A percentile compares a stretch with the other conserved stretches of the same genome.
Conservation (phyloP, 2,113 vertebrate genomes). For the Podiceps cristatus region DNA sequence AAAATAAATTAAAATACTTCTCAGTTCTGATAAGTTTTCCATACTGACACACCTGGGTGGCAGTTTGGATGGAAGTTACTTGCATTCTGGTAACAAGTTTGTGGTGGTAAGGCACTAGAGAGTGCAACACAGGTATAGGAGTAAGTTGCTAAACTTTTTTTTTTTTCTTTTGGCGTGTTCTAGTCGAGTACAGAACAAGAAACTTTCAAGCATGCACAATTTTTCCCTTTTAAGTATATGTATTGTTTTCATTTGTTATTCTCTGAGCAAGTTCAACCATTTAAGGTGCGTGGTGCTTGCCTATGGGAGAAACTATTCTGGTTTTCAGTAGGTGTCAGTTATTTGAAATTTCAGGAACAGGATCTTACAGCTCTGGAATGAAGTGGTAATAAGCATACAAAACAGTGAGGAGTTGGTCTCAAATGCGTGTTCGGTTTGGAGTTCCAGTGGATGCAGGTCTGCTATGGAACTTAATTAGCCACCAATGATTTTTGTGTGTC, state of each 20-base stretch:
- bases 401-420: neutral
- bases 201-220: neutral
- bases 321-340: neutral
- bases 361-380: neutral
- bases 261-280: neutral
- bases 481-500: rapidly evolving
- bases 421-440: neutral
- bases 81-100: neutral
- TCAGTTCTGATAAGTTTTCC: neutral
- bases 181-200: neutral
- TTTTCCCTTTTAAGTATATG: neutral
- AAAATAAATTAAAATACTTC: neutral
- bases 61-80: neutral
- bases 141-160: neutral
- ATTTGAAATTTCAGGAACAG: neutral
- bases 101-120: neutral
- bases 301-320: neutral
- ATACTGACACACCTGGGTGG: neutral
- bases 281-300: neutral
- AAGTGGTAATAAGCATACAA: neutral
- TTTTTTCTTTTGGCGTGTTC: neutral
- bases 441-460: neutral
- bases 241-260: neutral
- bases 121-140: neutral
- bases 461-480: neutral